These are phyloP conservation scores for Lontra canadensis DNA, from an alignment of 2,113 vertebrate species.

Conservation along the genomic window DNA sequence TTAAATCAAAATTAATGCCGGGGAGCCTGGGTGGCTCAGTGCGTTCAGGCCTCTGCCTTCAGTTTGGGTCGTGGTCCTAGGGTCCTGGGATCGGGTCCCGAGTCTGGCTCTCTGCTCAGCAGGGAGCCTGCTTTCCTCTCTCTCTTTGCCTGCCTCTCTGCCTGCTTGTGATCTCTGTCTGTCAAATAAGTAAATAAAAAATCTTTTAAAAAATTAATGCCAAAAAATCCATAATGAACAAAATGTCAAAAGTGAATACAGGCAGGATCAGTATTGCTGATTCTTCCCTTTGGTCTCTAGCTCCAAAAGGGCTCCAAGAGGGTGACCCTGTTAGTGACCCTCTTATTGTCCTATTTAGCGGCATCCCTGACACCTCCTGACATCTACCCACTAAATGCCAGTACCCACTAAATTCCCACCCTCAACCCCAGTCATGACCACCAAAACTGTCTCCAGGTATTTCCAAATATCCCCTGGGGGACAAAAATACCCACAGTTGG, in stretches of 20 bases:
- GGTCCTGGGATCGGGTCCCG: too few species aligned
- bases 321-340: neutral
- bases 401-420: neutral
- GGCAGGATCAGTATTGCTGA: neutral
- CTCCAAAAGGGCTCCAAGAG: neutral
- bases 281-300: neutral
- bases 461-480: neutral
- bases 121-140: too few species aligned
- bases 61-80: too few species aligned
- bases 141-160: too few species aligned
- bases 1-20: neutral
- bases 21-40: too few species aligned
- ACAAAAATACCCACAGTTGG: neutral
- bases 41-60: too few species aligned
- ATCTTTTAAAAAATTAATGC: neutral
- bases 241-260: neutral
- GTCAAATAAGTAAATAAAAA: too few species aligned
- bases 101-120: too few species aligned
- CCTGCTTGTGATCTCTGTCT: too few species aligned
- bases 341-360: neutral
- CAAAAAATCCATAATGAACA: neutral
- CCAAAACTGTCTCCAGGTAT: neutral
- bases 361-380: neutral
- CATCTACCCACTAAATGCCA: neutral
- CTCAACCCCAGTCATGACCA: neutral